Percentiles rank a stretch among this genome's conserved stretches.
Evolutionary conservation across 2,113 vertebrate genomes (phyloP).

Genomic region (Mormoops blainvillei): DNA sequence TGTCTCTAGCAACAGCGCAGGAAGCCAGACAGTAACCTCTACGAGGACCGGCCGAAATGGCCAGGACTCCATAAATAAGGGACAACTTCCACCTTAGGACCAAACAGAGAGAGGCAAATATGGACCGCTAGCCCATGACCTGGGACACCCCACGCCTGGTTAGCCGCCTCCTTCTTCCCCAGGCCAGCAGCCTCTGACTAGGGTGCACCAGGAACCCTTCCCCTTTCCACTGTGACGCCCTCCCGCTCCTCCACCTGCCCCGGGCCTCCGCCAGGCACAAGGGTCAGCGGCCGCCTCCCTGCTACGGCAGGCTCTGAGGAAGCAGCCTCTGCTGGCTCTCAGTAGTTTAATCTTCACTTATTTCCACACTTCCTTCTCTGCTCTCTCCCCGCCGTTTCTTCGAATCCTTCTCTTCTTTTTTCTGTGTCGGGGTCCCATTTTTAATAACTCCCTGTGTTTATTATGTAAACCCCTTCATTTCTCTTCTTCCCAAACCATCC

Average conservation of each 20-base stretch:
- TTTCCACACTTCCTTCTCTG: neutral
- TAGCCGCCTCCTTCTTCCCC: fast-evolving
- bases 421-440: neutral
- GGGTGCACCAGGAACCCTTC: fast-evolving
- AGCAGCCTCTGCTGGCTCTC: neutral
- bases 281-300: too few relatives aligned
- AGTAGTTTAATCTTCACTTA: neutral
- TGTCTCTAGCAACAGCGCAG: neutral
- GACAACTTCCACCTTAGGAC: neutral
- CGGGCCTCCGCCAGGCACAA: neutral
- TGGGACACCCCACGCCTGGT: fast-evolving
- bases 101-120: neutral
- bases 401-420: neutral
- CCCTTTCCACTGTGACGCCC: fast-evolving
- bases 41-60: neutral
- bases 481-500: neutral
- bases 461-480: neutral
- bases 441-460: neutral
- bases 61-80: neutral
- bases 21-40: neutral
- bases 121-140: neutral
- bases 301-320: neutral
- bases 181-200: neutral
- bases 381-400: neutral
- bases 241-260: neutral